phyloP scores from a whole-genome alignment of 1,140 invertebrate species.

The Eueides isabella region DNA sequence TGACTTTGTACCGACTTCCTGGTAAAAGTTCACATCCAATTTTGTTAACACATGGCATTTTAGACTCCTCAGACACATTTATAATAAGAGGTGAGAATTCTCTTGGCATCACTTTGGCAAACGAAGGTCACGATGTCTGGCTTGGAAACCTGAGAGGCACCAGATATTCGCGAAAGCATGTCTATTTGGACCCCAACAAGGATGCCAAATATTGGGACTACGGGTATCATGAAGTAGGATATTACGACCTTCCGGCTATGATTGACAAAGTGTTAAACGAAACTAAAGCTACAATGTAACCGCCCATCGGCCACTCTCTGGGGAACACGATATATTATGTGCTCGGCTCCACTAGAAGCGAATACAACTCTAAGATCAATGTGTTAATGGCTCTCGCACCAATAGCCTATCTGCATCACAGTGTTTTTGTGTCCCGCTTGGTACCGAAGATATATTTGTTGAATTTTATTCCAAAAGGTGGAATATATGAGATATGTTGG shows the following conservation, averaged over 20 bases:
- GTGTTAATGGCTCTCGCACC: constrained; percentile 44
- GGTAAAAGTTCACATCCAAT: constrained; percentile 64
- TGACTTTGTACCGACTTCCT: constrained; percentile 85
- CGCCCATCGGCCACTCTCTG: constrained; percentile 85
- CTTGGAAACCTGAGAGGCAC: constrained; percentile 86
- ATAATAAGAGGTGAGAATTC: constrained; percentile 81
- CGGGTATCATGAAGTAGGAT: constrained; percentile 84
- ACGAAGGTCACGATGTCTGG: constrained; percentile 86
- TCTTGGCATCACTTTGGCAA: constrained; percentile 68
- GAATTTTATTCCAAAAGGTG: no score
- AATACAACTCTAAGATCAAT: constrained; percentile 79
- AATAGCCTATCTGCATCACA: constrained; percentile 37
- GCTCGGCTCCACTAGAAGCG: constrained; percentile 61
- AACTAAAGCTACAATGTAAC: constrained; percentile 80
- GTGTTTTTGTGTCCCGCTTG: no score
- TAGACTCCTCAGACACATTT: constrained; percentile 86
- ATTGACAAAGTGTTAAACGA: constrained; percentile 81
- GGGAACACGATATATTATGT: constrained; percentile 84
- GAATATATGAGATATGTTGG: no score
- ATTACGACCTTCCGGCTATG: constrained; percentile 83
- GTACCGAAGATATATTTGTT: no score
- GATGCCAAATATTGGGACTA: constrained; percentile 83
- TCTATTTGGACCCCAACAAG: constrained; percentile 66
- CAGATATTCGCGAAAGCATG: constrained; percentile 84
- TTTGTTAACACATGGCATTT: constrained; percentile 88